Evolutionary conservation across 2,888 invertebrate genomes (phyloP), one percentile per base, ranked within the genome.

Genomic region (Capitulum mitella): DNA sequence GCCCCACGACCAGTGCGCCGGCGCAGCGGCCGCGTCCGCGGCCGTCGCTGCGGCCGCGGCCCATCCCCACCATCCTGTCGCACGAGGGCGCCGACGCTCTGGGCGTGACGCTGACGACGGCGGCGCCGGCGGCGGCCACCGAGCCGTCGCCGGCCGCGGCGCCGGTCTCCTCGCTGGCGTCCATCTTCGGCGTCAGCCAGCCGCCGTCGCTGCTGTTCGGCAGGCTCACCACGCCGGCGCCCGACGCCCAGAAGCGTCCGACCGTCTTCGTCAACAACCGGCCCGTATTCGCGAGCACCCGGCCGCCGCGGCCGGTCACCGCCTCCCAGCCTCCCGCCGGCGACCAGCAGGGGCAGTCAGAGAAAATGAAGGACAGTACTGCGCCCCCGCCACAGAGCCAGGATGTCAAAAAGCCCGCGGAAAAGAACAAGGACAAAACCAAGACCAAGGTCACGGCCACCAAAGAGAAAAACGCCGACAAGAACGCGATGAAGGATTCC

Each of bases 31-130:
- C 34, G 70, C 70, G 70, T 5, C 70, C 70, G 22, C 16, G 34
- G 34, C 70, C 70, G 3, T 22, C 70, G 5, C 70, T 70, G 3
- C 70, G 70, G 3, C 70, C 70, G 37, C 70, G 37, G 19, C 70
- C 70, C 34, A 70, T 70, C 70, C 70, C 70, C 26, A 70, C 70
- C 34, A 70, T 70, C 37, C 70, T 70, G 1, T 70, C 70, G 19
- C 70, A 70, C 26, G 37, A 29, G 29, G 37, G 37, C 37, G 70
- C 70, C 5, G 37, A 2, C 1, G 6, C 10, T 3, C 22, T 70
- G 37, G 37, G 70, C 22, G 70, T 70, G 29, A 70, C 70, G 37
- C 70, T 70, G 22, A 70, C 70, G 34, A 70, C 70, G 12, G 29
- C 32, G 5, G 6, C 70, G 34, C 0, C 70, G 14, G 12, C 37